Conservation (phyloP, 2,888 invertebrate genomes). For the Auanema sp. region DNA sequence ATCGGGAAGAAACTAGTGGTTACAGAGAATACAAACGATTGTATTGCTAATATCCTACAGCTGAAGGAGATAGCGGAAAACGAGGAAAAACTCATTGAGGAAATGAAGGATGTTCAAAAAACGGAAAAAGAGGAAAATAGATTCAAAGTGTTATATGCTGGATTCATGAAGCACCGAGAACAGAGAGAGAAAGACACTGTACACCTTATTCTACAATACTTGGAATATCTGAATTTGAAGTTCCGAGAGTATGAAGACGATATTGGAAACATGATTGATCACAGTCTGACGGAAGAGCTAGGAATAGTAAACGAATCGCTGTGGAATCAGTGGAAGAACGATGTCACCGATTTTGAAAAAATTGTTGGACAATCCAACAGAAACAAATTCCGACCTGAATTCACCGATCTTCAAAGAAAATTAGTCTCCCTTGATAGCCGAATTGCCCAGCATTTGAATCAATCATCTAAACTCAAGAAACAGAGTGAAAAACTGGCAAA, state of each 20-base stretch:
- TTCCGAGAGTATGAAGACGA: slow-evolving; percentile 38
- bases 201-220: slow-evolving; percentile 26
- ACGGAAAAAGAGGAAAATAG: slow-evolving; percentile 26
- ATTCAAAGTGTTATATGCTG: slow-evolving; percentile 19
- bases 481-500: slow-evolving; percentile 39
- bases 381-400: slow-evolving; percentile 35
- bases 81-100: slow-evolving; percentile 38
- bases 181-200: background rate
- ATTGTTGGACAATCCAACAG: slow-evolving; percentile 30
- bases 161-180: slow-evolving; percentile 9
- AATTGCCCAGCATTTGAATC: slow-evolving; percentile 38
- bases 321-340: slow-evolving; percentile 43
- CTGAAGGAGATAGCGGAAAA: slow-evolving; percentile 36
- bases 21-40: slow-evolving; percentile 10
- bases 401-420: slow-evolving; percentile 44
- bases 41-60: slow-evolving; percentile 34
- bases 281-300: slow-evolving; percentile 32
- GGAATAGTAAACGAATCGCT: slow-evolving; percentile 24
- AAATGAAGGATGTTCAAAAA: slow-evolving; percentile 33
- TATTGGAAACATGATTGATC: slow-evolving; percentile 36
- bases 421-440: slow-evolving; percentile 39
- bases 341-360: slow-evolving; percentile 37
- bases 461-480: slow-evolving; percentile 37
- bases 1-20: slow-evolving; percentile 6
- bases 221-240: slow-evolving; percentile 36